Percentiles rank a stretch among this genome's conserved stretches.
Evolutionary conservation across 1,140 invertebrate genomes (phyloP).

Genomic region (Drosophila pseudoananassae): DNA sequence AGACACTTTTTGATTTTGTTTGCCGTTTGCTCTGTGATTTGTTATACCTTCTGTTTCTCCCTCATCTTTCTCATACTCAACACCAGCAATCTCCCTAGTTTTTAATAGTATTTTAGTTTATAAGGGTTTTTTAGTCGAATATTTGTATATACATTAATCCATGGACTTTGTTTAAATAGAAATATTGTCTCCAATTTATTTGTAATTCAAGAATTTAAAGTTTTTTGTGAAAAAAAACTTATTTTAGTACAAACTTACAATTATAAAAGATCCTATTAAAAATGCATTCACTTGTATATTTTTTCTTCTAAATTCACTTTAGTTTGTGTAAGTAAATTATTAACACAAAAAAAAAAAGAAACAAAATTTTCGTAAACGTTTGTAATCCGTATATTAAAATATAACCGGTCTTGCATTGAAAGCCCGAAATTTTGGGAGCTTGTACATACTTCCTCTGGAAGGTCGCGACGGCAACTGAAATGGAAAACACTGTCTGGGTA

Average conservation of each 20-base stretch:
- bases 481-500: background rate
- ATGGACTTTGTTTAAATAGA: background rate
- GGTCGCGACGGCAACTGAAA: constrained; percentile 25
- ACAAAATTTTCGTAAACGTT: background rate
- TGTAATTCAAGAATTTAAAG: background rate
- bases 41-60: constrained; percentile 57
- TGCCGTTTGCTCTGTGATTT: constrained; percentile 54
- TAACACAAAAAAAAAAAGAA: background rate
- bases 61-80: constrained; percentile 29
- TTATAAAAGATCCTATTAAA: background rate
- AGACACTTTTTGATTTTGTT: constrained; percentile 32
- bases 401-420: background rate
- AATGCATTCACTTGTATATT: too few species aligned
- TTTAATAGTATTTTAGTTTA: constrained; percentile 11
- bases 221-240: background rate
- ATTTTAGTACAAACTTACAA: background rate
- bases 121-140: constrained; percentile 9
- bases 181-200: background rate
- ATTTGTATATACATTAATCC: background rate
- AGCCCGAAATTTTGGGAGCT: background rate
- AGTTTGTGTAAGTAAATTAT: background rate
- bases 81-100: constrained; percentile 31
- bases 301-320: too few species aligned
- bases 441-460: background rate
- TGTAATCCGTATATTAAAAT: background rate